Conservation (phyloP, 2,113 vertebrate genomes). For the Cairina moschata region DNA sequence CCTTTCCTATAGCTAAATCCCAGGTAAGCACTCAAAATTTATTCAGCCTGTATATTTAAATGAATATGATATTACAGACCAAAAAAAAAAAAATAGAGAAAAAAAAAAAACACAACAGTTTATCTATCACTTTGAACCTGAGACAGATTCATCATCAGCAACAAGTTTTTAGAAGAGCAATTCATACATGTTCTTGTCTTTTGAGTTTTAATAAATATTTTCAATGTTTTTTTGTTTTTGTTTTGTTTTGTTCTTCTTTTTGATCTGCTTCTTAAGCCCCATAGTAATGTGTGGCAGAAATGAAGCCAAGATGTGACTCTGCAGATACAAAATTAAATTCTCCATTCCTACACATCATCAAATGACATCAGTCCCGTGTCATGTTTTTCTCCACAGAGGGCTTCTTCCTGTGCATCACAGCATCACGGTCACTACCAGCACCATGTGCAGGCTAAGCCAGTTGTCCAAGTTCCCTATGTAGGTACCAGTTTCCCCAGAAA, state of each 20-base stretch:
- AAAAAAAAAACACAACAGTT: neutral
- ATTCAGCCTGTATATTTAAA: neutral
- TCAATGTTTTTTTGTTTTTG: neutral
- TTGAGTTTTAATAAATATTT: neutral
- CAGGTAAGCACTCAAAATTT: neutral
- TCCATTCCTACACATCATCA: neutral
- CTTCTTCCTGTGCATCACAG: neutral
- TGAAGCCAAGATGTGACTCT: neutral
- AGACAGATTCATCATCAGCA: neutral
- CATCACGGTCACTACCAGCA: neutral
- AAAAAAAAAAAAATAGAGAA: neutral
- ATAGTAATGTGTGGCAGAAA: neutral
- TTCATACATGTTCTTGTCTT: neutral
- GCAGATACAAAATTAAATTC: neutral
- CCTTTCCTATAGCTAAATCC: neutral
- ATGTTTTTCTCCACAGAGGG: neutral
- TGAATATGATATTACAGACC: neutral
- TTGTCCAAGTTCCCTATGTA: neutral
- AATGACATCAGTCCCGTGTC: neutral
- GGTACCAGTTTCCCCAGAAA: neutral
- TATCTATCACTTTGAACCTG: neutral
- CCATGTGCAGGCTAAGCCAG: neutral
- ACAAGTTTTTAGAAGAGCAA: neutral
- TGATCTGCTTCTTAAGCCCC: neutral
- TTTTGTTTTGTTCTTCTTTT: neutral